A percentile compares a stretch with the other conserved stretches of the same genome.
phyloP scores from a whole-genome alignment of 2,113 vertebrate species.

The Leucosticte australis region DNA sequence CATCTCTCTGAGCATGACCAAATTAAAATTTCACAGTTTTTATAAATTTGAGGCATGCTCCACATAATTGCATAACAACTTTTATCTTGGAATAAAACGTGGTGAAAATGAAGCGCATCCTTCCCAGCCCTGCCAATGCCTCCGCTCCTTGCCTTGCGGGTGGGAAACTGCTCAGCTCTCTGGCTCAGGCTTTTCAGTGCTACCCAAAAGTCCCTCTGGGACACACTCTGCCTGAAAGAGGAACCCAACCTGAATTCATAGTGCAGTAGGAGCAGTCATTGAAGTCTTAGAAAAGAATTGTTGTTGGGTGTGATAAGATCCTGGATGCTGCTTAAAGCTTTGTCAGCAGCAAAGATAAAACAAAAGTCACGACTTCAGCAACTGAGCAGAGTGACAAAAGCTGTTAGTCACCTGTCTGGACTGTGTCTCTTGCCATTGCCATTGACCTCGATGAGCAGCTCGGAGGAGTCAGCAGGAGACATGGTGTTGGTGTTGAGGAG shows the following conservation, averaged over 20 bases:
- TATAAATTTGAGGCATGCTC: neutral
- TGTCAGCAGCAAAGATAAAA: neutral
- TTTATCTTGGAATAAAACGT: constrained; percentile 11
- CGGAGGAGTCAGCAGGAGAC: constrained; percentile 89
- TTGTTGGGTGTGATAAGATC: neutral
- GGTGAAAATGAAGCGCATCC: neutral
- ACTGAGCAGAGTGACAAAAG: rapidly evolving
- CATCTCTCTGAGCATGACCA: constrained; percentile 9
- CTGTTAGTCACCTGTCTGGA: constrained; percentile 82
- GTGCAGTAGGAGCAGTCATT: neutral
- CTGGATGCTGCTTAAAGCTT: neutral
- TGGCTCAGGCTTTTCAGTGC: neutral
- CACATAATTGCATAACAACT: constrained; percentile 30
- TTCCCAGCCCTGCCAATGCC: neutral
- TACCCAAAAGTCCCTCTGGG: neutral
- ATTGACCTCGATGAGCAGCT: constrained; percentile 91
- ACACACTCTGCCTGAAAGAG: neutral
- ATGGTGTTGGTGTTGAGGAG: constrained; percentile 91
- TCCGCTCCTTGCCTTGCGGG: neutral
- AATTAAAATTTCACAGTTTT: constrained; percentile 52
- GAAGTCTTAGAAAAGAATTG: neutral
- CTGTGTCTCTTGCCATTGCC: constrained; percentile 90
- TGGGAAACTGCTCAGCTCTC: neutral
- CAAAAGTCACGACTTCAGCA: neutral
- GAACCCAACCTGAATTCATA: neutral